Percentiles rank a stretch among this genome's conserved stretches.
These are phyloP conservation scores for Mola mola DNA, from an alignment of 2,113 vertebrate species.

Conservation along the genomic window DNA sequence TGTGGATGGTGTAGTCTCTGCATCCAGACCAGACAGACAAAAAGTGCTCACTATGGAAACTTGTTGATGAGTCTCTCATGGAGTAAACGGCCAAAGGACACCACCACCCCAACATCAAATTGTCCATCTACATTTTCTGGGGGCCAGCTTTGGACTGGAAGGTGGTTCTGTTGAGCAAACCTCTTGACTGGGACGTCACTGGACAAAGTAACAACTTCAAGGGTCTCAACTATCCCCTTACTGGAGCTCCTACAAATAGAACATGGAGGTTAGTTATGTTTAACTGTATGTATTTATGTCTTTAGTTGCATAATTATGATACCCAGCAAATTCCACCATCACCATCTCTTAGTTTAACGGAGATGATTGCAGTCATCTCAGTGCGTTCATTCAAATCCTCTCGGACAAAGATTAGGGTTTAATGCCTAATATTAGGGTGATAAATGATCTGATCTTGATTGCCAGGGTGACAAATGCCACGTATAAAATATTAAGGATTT, in stretches of 20 bases:
- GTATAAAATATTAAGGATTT: no score
- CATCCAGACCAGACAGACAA: neutral
- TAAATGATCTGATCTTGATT: no score
- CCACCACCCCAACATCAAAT: conserved; percentile 94
- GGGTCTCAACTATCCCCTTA: conserved; percentile 76
- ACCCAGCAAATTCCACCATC: no score
- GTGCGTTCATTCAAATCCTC: no score
- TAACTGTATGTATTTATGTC: no score
- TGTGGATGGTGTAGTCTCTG: neutral
- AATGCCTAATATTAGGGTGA: no score
- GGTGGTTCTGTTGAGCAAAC: conserved; percentile 82
- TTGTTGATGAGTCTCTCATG: conserved; percentile 89
- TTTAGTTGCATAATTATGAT: no score
- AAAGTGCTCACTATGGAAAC: conserved; percentile 88
- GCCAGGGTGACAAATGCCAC: no score
- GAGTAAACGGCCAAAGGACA: conserved; percentile 92
- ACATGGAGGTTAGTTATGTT: no score
- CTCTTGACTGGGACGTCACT: conserved; percentile 83
- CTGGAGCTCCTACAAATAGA: conserved; percentile 60
- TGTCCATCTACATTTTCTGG: conserved; percentile 67
- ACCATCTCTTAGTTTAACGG: no score
- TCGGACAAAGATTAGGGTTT: no score
- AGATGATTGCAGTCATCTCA: no score
- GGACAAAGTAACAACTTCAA: conserved; percentile 90
- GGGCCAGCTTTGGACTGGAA: conserved; percentile 89